Evolutionary conservation across 2,888 invertebrate species (phyloP), one percentile per base, ranked within the genome.

Genomic region (Cylloceria caligata): DNA sequence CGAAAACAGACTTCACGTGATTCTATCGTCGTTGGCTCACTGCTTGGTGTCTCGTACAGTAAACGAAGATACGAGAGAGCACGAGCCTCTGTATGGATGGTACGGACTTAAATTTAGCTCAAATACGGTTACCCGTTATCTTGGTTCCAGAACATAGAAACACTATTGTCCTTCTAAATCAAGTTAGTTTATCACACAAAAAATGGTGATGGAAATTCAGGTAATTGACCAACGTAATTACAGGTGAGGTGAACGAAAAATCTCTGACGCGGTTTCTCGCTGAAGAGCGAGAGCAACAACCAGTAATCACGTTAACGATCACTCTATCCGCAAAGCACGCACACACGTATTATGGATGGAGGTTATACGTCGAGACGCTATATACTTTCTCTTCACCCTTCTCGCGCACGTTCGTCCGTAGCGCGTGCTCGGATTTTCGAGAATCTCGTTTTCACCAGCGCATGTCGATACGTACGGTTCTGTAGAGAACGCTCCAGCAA

Each of bases 401-500:
- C 78, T 55, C 52, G 67, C 39, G 68, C 77, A 77, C 68, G 76
- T 68, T 71, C 78, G 60, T 34, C 39, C 49, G 39, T 27, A 72
- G 77, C 80, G 81, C 83, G 82, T 83, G 83, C 81, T 80, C 45
- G 75, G 81, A 77, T 85, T 83, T 81, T 65, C 78, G 72, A 80
- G 72, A 77, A 81, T 82, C 77, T 78, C 77, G 42, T 80, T 75
- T 81, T 77, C 77, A 45, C 74, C 42, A 49, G 27, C 7, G 21
- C 52, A 55, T 34, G 1, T 52, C 62, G 57, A 45, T 49, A 49
- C 39, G 67, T 57, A 5, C 27, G 9, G 11, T 30, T 27, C 6
- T 9, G 52, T 36, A 64, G 34, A 49, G 9, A 34, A 64, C 45
- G 27, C 21, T 64, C 64, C 30, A 34, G 57, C 45, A 68, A 52